Evolutionary conservation across 2,113 vertebrate species (phyloP).

Genomic region (Ptychochromis oligacanthus): DNA sequence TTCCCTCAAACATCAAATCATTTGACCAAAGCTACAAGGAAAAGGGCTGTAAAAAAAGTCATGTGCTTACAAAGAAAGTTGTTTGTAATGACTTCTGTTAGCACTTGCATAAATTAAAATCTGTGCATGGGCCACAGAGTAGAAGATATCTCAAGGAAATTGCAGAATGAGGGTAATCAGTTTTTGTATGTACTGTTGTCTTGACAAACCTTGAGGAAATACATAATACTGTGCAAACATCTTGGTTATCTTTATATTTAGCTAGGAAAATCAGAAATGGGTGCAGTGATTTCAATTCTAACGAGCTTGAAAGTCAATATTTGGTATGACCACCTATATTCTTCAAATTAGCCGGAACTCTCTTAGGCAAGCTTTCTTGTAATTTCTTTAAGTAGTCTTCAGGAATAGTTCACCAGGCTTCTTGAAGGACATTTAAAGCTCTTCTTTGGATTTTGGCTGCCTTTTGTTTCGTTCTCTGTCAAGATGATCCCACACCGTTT

Average conservation of each 20-base stretch:
- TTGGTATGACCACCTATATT: not conserved
- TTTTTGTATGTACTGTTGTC: not conserved
- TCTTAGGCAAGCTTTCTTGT: not conserved
- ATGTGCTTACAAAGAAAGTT: not conserved
- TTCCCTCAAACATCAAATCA: not conserved
- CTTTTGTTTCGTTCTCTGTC: too few relatives aligned
- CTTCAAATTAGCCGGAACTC: not conserved
- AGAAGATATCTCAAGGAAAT: not conserved
- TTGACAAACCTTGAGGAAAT: not conserved
- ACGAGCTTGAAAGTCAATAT: not conserved
- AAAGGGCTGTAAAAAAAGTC: not conserved
- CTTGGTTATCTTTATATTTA: not conserved
- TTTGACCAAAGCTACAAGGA: not conserved
- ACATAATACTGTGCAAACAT: not conserved
- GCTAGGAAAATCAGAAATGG: not conserved
- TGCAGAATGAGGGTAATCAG: not conserved
- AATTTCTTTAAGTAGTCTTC: too few relatives aligned
- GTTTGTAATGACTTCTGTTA: not conserved
- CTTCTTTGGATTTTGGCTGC: not conserved
- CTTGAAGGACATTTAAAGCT: too few relatives aligned
- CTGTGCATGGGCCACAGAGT: not conserved
- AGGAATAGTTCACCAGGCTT: too few relatives aligned
- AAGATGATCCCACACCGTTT: too few relatives aligned
- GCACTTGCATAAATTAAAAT: not conserved
- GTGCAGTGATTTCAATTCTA: not conserved